A percentile compares a stretch with the other conserved stretches of the same genome.
Evolutionary conservation across 2,888 invertebrate genomes (phyloP).

Genomic region (Steinernema carpocapsae): DNA sequence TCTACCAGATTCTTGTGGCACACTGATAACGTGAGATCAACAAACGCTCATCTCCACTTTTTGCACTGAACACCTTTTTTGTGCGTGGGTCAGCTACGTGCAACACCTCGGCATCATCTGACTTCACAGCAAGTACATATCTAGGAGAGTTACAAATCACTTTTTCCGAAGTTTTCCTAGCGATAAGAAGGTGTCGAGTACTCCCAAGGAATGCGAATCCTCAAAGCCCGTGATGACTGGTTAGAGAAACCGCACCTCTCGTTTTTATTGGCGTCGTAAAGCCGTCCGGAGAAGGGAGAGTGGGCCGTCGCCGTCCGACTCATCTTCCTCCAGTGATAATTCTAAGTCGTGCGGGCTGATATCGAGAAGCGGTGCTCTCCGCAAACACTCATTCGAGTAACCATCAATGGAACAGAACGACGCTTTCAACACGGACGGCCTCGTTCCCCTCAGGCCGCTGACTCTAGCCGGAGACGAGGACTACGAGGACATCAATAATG

Average conservation of each 20-base stretch:
- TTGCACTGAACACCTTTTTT: no score
- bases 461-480: not conserved
- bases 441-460: constrained; percentile 1
- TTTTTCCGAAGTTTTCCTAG: no score
- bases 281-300: constrained; percentile 16
- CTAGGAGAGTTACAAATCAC: no score
- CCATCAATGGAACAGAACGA: constrained; percentile 22
- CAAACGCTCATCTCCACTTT: no score
- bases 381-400: constrained; percentile 28
- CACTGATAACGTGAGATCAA: no score
- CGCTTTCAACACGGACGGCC: constrained; percentile 15
- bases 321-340: constrained; percentile 2
- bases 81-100: no score
- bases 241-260: constrained; percentile 17
- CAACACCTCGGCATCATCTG: no score
- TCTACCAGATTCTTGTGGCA: no score
- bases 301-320: not conserved
- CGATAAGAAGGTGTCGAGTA: no score
- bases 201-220: not conserved
- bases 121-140: no score
- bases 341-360: constrained; percentile 33
- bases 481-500: no score
- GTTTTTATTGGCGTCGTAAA: constrained; percentile 23
- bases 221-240: not conserved
- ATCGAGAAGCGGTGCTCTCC: constrained; percentile 15